Evolutionary conservation across 2,888 invertebrate species (phyloP), one percentile per base, ranked within the genome.

Genomic region (Pharmacophagus antenor): DNA sequence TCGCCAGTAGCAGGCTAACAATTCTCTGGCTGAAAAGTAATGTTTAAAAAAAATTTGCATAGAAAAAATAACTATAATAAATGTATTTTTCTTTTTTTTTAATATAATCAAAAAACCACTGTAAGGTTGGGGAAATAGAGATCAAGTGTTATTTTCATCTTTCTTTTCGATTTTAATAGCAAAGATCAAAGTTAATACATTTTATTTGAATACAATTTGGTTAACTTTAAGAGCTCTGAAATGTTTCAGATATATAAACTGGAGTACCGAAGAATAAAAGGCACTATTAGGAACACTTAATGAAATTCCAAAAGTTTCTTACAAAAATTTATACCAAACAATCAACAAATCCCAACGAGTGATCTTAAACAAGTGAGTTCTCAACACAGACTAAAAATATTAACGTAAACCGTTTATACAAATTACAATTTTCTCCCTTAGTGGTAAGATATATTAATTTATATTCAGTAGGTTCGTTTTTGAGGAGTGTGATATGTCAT

Each of bases 291-390:
- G 21, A 57, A 58, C 17, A n/a, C 22, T 37, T 51, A 58, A 58
- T 58, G 57, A 51, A 58, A 51, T 58, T 51, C 46, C 44, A 18
- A n/a, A 21, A 46, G 17, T 37, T 46, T 51, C n/a, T 27, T 22
- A 27, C 21, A 21, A 21, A 37, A 44, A 46, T 58, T 22, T 51
- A 44, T 31, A n/a, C 51, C 2, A 23, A 17, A 22, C 51, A 37
- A 58, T 58, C 46, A 51, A 50, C 23, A 22, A 46, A 51, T 44
- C 17, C 31, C 31, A 51, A 51, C 12, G 18, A 52, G 51, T 57
- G 42, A 58, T 57, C n/a, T 57, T 41, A 21, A 41, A 18, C 41
- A 56, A 44, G 23, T 12, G 17, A 50, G 18, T 44, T 44, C 1
- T 20, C 7, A 42, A 44, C 18, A 20, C 42, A 18, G 42, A 44